phyloP scores from a whole-genome alignment of 2,888 invertebrate species.

The Allygus modestus region DNA sequence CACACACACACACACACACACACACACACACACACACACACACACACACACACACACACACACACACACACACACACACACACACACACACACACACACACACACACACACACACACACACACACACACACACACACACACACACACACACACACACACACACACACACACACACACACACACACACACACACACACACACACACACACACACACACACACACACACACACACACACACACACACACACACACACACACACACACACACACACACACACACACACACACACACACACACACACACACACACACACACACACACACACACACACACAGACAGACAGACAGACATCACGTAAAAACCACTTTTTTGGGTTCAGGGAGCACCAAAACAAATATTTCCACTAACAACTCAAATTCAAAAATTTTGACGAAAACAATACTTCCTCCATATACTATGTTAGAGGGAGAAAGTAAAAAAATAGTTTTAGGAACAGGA shows the following conservation, averaged over 20 bases:
- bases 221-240: slow-evolving; percentile 27
- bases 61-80: slow-evolving; percentile 64
- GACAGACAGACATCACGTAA: too few relatives aligned
- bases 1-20: too few relatives aligned
- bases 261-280: slow-evolving; percentile 33
- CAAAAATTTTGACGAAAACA: too few relatives aligned
- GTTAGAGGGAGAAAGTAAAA: too few relatives aligned
- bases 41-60: too few relatives aligned
- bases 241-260: slow-evolving; percentile 7
- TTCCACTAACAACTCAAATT: too few relatives aligned
- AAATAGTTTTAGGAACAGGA: too few relatives aligned
- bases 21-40: too few relatives aligned
- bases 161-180: slow-evolving; percentile 49
- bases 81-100: slow-evolving; percentile 30
- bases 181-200: slow-evolving; percentile 22
- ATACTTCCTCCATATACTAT: too few relatives aligned
- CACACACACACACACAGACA: too few relatives aligned
- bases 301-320: slow-evolving; percentile 4
- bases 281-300: slow-evolving; percentile 4
- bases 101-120: slow-evolving; percentile 49
- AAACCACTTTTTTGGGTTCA: too few relatives aligned
- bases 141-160: slow-evolving; percentile 47
- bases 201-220: slow-evolving; percentile 40
- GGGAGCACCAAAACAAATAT: too few relatives aligned
- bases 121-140: slow-evolving; percentile 49